Percentiles rank a stretch among this genome's conserved stretches.
phyloP scores from a whole-genome alignment of 2,797 vertebrate genomes.

The Crypturellus tataupa region DNA sequence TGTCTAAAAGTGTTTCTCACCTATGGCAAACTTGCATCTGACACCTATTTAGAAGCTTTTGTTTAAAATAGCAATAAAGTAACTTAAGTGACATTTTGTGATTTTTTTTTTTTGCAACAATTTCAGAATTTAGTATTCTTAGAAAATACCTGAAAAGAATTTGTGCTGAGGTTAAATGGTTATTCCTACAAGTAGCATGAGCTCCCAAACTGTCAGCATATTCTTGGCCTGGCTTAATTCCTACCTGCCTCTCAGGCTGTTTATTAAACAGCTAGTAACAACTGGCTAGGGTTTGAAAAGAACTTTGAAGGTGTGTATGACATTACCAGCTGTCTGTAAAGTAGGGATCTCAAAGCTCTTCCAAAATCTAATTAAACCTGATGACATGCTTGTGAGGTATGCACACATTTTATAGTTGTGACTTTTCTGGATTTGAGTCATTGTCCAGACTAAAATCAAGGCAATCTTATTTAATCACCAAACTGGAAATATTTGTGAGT shows the following conservation, averaged over 20 bases:
- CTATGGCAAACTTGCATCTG: background rate
- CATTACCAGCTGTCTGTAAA: constrained; percentile 27
- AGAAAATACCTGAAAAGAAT: background rate
- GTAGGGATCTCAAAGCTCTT: background rate
- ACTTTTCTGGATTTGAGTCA: constrained; percentile 61
- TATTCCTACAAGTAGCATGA: background rate
- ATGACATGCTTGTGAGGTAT: constrained; percentile 51
- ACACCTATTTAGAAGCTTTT: background rate
- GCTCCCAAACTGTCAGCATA: background rate
- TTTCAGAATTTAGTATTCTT: background rate
- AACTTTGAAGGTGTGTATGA: constrained; percentile 35
- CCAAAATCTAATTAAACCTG: constrained; percentile 7
- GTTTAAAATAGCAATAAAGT: background rate
- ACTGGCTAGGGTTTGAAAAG: background rate
- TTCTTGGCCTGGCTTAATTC: background rate
- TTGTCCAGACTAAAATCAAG: background rate
- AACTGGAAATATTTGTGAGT: background rate
- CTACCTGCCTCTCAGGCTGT: background rate
- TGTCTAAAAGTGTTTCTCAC: background rate
- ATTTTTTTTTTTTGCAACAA: background rate
- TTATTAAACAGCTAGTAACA: constrained; percentile 18
- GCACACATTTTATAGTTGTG: constrained; percentile 16
- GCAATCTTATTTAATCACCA: background rate
- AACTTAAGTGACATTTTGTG: rapidly evolving
- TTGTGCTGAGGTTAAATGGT: background rate